Percentiles rank a stretch among this genome's conserved stretches.
Evolutionary conservation across 2,113 vertebrate species (phyloP).

Genomic region (Agapornis roseicollis): DNA sequence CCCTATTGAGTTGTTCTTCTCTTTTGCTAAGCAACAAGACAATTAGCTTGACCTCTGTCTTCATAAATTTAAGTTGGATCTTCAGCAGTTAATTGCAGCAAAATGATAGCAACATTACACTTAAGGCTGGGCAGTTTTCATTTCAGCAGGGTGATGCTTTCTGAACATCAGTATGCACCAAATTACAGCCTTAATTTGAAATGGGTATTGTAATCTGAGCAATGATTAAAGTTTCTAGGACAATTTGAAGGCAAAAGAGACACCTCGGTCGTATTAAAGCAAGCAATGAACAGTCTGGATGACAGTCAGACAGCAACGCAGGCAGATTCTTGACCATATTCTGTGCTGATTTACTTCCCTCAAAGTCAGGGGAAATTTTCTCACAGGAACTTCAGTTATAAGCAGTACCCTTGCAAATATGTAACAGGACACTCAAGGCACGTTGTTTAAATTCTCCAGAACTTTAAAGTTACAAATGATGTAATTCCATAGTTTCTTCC

Average conservation of each 20-base stretch:
- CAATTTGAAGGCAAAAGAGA: constrained; percentile 22
- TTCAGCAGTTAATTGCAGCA: constrained; percentile 32
- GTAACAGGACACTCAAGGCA: background rate
- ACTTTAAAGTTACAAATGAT: background rate
- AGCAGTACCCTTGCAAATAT: background rate
- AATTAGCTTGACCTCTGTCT: constrained; percentile 48
- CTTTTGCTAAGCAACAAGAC: constrained; percentile 47
- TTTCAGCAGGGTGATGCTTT: constrained; percentile 7
- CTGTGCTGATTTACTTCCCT: background rate
- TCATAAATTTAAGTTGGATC: background rate
- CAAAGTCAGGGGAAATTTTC: background rate
- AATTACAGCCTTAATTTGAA: constrained; percentile 38
- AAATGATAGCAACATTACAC: background rate
- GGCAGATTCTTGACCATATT: background rate
- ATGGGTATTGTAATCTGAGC: background rate
- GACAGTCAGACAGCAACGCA: background rate
- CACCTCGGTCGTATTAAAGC: background rate
- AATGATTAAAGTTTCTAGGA: constrained; percentile 9
- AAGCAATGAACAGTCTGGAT: background rate
- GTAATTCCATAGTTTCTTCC: background rate
- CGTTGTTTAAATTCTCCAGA: background rate
- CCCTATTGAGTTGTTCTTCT: background rate
- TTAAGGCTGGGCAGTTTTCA: background rate
- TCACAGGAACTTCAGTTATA: background rate
- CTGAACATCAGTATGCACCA: background rate